Conservation (phyloP, 2,888 invertebrate genomes). For the Altica lythri region DNA sequence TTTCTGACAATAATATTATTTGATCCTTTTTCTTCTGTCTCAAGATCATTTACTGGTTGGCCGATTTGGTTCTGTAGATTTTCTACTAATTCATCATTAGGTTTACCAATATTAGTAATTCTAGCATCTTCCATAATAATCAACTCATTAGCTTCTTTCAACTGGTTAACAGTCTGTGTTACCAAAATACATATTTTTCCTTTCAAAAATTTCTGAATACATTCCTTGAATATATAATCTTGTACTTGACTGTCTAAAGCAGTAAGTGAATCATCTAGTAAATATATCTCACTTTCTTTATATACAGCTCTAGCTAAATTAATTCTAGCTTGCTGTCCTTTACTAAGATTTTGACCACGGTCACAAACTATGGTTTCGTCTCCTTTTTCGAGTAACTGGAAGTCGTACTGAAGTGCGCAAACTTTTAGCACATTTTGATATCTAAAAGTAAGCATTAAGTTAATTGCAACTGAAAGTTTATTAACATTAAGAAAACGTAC, state of each 20-base stretch:
- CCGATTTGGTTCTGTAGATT: too few species aligned
- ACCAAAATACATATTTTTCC: constrained; percentile 47
- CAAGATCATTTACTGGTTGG: constrained; percentile 1
- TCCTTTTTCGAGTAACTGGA: constrained; percentile 52
- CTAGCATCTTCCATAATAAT: constrained; percentile 36
- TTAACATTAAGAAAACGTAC: too few species aligned
- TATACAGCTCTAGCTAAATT: constrained; percentile 49
- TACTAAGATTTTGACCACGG: constrained; percentile 66
- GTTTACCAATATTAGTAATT: constrained; percentile 24
- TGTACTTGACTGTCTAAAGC: constrained; percentile 46
- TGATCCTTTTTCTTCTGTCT: too few species aligned
- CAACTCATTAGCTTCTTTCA: constrained; percentile 42
- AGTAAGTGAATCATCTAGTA: constrained; percentile 48
- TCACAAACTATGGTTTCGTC: constrained; percentile 65
- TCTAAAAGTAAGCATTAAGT: too few species aligned
- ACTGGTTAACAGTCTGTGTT: constrained; percentile 46
- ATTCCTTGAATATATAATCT: constrained; percentile 45
- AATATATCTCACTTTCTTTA: constrained; percentile 48
- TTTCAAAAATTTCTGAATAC: constrained; percentile 45
- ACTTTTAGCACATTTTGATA: constrained; percentile 52
- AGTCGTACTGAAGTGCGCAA: constrained; percentile 61
- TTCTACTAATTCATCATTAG: constrained; percentile 14
- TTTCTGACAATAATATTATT: too few species aligned
- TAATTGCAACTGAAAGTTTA: too few species aligned
- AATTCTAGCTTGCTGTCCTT: constrained; percentile 59